A percentile compares a stretch with the other conserved stretches of the same genome.
Conservation (phyloP, 2,113 vertebrate genomes). For the Phylloscopus whistleri region DNA sequence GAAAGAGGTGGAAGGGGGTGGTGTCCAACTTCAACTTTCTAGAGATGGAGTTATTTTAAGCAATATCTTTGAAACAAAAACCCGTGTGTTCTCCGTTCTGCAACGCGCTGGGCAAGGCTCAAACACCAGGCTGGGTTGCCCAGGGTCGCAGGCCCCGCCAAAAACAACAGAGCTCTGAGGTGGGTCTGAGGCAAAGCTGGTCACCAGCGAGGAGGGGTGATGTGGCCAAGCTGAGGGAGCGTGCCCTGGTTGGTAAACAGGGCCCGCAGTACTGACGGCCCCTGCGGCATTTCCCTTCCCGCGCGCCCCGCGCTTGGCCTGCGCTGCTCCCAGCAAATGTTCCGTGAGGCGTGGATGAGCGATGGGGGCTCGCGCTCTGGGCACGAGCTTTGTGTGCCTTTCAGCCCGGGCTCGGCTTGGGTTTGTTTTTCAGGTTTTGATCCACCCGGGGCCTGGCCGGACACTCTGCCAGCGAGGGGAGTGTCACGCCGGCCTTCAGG, state of each 20-base stretch:
- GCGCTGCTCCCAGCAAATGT: neutral
- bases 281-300: slow-evolving; percentile 7
- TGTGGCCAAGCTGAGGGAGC: neutral
- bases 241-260: slow-evolving; percentile 36
- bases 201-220: neutral
- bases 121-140: slow-evolving; percentile 42
- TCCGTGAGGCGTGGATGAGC: neutral
- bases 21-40: slow-evolving; percentile 59
- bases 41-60: slow-evolving; percentile 72
- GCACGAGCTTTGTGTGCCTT: neutral
- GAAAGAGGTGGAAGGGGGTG: neutral
- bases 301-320: neutral
- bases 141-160: slow-evolving; percentile 38
- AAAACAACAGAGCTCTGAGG: slow-evolving; percentile 59
- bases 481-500: neutral
- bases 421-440: neutral
- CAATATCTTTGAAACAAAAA: slow-evolving; percentile 67
- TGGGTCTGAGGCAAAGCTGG: slow-evolving; percentile 58
- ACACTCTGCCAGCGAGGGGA: neutral
- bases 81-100: slow-evolving; percentile 59
- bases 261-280: neutral
- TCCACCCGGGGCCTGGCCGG: neutral
- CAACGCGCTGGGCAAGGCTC: neutral
- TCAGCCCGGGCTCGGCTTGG: neutral
- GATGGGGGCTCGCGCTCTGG: neutral